Evolutionary conservation across 2,113 vertebrate species (phyloP), one percentile per base, ranked within the genome.

Genomic region (Bothrops jararaca): DNA sequence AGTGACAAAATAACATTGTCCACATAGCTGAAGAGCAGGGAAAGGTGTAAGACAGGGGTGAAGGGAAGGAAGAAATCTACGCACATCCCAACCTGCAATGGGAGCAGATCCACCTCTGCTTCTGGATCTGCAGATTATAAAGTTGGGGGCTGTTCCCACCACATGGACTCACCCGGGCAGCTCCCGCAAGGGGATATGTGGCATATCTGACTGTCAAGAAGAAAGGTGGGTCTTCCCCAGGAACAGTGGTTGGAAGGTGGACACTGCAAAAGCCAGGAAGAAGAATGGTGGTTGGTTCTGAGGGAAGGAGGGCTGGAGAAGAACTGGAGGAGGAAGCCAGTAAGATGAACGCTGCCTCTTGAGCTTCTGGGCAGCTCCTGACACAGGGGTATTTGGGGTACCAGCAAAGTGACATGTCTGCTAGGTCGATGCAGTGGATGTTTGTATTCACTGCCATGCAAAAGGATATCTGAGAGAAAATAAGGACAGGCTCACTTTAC

Each of bases 331-430:
- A 94, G 94, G 94, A 95, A 97, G 96, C 95, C 94, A 94, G 92
- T 94, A 96, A 92, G 96, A 93, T 86, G 93, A 96, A 95, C 95
- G 95, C 96, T 95, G 95, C 91, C 95, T 95, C 95, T 96, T 97
- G 95, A 96, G 95, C 95, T 95, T 94, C 96, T 94, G 94, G 90
- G 10, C 29, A 45, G 22, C 20, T 26, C 12, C 50, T 29, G 3
- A 42, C 0, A 45, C 54, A 48, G 26, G 4, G 57, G 4, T 29
- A 20, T 85, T 20, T 45, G 29, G 3, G n/a, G 88, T 2, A 9
- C 54, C 6, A 89, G 39, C 22, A 2, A 45, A 7, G 22, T 22
- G n/a, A 26, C 39, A 45, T 7, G 10, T 26, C 54, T 26, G 8
- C 24, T 60, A 1, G 18, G 5, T 24, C 15, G 15, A 60, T 34